Evolutionary conservation across 2,888 invertebrate genomes (phyloP).

Genomic region (Tinea semifulvella): DNA sequence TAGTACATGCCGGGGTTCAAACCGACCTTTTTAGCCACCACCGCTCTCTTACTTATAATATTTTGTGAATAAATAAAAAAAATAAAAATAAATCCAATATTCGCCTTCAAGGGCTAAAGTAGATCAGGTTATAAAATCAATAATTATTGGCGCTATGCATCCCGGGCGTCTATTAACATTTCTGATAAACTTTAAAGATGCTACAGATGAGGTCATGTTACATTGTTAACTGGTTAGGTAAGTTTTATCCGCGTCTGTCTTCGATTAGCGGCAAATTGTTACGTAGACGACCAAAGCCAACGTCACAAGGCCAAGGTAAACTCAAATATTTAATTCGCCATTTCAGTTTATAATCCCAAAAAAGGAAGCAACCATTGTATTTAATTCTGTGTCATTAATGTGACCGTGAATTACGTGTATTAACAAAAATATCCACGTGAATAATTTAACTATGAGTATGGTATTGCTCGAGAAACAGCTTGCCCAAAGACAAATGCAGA

Average conservation of each 20-base stretch:
- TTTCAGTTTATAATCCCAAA: background rate
- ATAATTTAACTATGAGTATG: slow-evolving; percentile 17
- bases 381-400: background rate
- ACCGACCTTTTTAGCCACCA: too few species aligned
- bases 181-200: background rate
- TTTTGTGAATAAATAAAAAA: too few species aligned
- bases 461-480: background rate
- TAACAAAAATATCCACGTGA: slow-evolving; percentile 21
- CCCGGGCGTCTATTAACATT: too few species aligned
- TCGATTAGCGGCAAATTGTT: slow-evolving; percentile 15
- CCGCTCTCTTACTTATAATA: too few species aligned
- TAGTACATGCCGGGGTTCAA: too few species aligned
- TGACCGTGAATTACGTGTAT: background rate
- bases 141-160: too few species aligned
- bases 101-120: too few species aligned
- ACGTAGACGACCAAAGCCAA: slow-evolving; percentile 10
- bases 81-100: too few species aligned
- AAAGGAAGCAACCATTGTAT: background rate
- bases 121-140: too few species aligned
- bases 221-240: slow-evolving; percentile 22
- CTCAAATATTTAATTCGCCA: background rate
- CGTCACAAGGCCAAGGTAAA: slow-evolving; percentile 16
- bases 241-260: slow-evolving; percentile 13
- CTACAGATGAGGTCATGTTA: background rate
- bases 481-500: slow-evolving; percentile 36